phyloP scores from a whole-genome alignment of 2,113 vertebrate genomes.

The Sula dactylatra region DNA sequence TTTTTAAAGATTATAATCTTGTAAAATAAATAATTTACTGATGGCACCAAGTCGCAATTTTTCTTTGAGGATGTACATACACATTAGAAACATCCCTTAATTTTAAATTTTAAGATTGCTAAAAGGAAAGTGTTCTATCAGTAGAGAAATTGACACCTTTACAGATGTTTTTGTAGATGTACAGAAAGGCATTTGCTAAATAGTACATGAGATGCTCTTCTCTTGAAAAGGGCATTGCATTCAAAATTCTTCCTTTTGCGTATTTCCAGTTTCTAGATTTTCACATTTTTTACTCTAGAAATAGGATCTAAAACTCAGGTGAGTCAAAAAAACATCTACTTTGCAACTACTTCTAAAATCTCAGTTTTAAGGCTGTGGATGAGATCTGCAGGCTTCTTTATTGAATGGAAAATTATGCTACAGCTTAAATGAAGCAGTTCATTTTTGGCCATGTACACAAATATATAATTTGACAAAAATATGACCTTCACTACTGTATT shows the following conservation, averaged over 20 bases:
- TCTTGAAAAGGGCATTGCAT: neutral
- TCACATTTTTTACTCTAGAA: neutral
- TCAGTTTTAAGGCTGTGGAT: neutral
- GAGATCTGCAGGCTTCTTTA: neutral
- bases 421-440: neutral
- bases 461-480: neutral
- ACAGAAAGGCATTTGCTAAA: neutral
- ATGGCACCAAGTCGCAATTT: neutral
- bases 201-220: neutral
- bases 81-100: neutral
- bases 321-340: neutral
- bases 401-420: neutral
- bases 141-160: neutral
- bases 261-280: neutral
- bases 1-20: neutral
- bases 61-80: neutral
- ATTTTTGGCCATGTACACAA: neutral
- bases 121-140: neutral
- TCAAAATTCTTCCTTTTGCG: neutral
- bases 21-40: neutral
- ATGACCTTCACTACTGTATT: neutral
- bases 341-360: neutral
- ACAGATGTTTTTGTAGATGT: neutral
- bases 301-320: neutral
- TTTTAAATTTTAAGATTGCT: neutral